Evolutionary conservation across 2,113 vertebrate genomes (phyloP).

Genomic region (Phasianus colchicus): DNA sequence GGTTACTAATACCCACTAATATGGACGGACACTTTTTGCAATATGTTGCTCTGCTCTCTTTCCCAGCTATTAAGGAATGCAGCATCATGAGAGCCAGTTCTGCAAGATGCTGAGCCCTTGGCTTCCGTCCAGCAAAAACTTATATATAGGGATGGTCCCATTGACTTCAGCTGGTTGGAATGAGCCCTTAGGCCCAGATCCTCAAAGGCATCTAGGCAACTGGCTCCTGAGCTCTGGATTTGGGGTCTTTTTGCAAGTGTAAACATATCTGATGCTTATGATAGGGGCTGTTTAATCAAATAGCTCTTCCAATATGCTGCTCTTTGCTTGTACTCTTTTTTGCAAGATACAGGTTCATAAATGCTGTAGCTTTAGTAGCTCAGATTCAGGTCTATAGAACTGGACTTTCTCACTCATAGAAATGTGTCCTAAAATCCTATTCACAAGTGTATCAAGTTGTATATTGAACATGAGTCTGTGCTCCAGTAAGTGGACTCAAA

Average conservation of each 20-base stretch:
- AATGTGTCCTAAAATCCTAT: background rate
- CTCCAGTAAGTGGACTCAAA: background rate
- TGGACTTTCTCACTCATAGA: background rate
- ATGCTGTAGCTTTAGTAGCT: background rate
- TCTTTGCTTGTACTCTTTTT: background rate
- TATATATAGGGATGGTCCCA: slow-evolving; percentile 69
- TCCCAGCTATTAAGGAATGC: slow-evolving; percentile 64
- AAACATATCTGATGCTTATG: slow-evolving; percentile 35
- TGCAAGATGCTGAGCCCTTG: slow-evolving; percentile 66
- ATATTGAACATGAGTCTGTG: background rate
- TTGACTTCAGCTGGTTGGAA: slow-evolving; percentile 71
- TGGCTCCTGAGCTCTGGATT: slow-evolving; percentile 22
- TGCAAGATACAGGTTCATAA: background rate
- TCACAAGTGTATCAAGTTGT: background rate
- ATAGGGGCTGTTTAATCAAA: background rate
- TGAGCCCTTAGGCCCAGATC: slow-evolving; percentile 68
- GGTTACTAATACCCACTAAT: slow-evolving; percentile 50
- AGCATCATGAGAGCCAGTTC: slow-evolving; percentile 66
- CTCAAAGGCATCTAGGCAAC: slow-evolving; percentile 68
- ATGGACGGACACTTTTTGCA: slow-evolving; percentile 54
- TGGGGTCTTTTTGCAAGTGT: slow-evolving; percentile 16
- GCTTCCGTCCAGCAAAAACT: slow-evolving; percentile 65
- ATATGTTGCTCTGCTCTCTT: slow-evolving; percentile 17
- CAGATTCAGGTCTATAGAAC: background rate
- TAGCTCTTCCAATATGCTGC: background rate